These are phyloP conservation scores for Phoenoteleia sp. DNA, from an alignment of 2,888 invertebrate genomes.

Conservation along the genomic window DNA sequence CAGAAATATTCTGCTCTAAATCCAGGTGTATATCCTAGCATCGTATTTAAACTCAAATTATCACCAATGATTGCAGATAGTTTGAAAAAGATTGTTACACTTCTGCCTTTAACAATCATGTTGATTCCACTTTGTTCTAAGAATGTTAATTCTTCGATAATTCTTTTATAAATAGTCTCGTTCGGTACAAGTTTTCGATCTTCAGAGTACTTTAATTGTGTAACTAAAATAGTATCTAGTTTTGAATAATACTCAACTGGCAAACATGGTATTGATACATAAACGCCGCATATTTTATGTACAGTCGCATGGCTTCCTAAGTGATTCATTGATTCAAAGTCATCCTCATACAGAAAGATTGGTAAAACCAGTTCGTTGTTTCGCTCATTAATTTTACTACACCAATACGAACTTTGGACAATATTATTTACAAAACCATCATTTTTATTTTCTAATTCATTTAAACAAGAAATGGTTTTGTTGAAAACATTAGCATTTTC, in stretches of 20 bases:
- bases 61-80: slow-evolving; percentile 14
- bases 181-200: slow-evolving; percentile 4
- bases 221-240: slow-evolving; percentile 5
- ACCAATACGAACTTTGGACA: slow-evolving; percentile 24
- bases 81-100: neutral
- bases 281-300: neutral
- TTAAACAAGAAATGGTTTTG: neutral
- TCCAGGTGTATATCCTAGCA: neutral
- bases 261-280: slow-evolving; percentile 5
- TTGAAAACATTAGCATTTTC: slow-evolving; percentile 6
- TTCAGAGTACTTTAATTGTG: slow-evolving; percentile 11
- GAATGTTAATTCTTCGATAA: slow-evolving; percentile 1
- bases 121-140: neutral
- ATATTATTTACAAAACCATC: slow-evolving; percentile 22
- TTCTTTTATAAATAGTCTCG: slow-evolving; percentile 13
- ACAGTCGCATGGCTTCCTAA: slow-evolving; percentile 11
- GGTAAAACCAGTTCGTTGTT: neutral
- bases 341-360: slow-evolving; percentile 15
- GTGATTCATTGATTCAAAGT: slow-evolving; percentile 6
- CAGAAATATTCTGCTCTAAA: neutral
- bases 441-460: neutral
- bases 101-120: neutral
- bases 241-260: neutral
- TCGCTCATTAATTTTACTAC: neutral
- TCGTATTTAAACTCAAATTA: slow-evolving; percentile 7